Evolutionary conservation across 1,140 invertebrate species (phyloP), one percentile per base, ranked within the genome.

Genomic region (Cataglyphis hispanica): DNA sequence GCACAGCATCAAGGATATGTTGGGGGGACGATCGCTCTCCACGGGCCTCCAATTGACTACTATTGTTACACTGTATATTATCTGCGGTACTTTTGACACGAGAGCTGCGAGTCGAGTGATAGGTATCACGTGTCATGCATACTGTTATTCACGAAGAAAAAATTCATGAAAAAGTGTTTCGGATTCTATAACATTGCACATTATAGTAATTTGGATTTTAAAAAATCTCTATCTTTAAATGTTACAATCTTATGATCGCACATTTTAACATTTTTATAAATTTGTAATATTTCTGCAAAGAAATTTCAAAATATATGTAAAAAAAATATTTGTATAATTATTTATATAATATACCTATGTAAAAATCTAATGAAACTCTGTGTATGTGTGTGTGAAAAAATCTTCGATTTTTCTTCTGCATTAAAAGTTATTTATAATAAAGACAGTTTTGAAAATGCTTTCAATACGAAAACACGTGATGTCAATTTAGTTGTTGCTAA

Each of bases 41-140:
- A 69, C 58, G 74, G 85, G 58, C 72, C 67, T 67, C 66, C 89
- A 90, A 90, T 90, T 90, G 89, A 90, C 89, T 84, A 60, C 86
- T 74, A 90, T 90, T 90, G 89, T 90, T 83, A 74, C 37, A 19
- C 11, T 50, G 77, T 60, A 75, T 58, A 75, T 27, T 84, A 37
- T 16, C 56, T 86, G 84, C 13, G 60, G 56, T 87, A 90, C 84
- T 90, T 90, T 89, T 76, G 67, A 60, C 78, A 60, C 77, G 83
- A 77, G 83, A 77, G 43, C 70, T 19, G 22, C 43, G 31, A 56
- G 43, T 80, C 76, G 76, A 83, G 67, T 83, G 67, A 83, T 72
- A 7, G 53, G 22, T 81, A 72, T 70, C 78, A 43, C 78, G 78
- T 74, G 67, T 37, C 78, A 60, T 50, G 66, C 60, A 66, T n/a